A percentile compares a stretch with the other conserved stretches of the same genome.
These are phyloP conservation scores for Flexamia atlantica DNA, from an alignment of 2,888 invertebrate species.

Conservation along the genomic window DNA sequence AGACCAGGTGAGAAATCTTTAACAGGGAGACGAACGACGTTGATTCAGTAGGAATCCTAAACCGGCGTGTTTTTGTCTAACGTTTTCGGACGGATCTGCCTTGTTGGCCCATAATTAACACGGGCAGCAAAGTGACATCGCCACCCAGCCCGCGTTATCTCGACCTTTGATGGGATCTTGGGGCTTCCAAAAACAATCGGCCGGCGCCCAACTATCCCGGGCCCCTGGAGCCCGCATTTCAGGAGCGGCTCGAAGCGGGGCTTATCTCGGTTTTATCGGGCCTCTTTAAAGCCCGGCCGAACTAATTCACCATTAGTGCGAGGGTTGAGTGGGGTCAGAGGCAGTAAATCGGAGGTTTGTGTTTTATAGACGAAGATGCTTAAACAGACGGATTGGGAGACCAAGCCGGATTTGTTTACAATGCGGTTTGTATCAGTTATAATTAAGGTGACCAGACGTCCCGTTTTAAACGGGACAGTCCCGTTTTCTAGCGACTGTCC, in stretches of 20 bases:
- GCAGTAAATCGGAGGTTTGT: too few species aligned
- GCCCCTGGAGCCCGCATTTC: conserved; percentile 4
- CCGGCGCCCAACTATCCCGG: conserved; percentile 9
- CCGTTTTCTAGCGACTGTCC: too few species aligned
- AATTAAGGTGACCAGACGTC: too few species aligned
- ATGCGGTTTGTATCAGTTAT: too few species aligned
- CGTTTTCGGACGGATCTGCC: not conserved
- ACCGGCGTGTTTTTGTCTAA: not conserved
- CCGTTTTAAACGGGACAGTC: too few species aligned
- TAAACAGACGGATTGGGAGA: too few species aligned
- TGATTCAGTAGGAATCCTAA: conserved; percentile 23
- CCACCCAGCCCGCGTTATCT: conserved; percentile 21
- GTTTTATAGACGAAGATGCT: too few species aligned
- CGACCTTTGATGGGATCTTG: conserved; percentile 25
- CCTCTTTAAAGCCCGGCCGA: not conserved
- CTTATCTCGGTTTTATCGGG: conserved; percentile 14
- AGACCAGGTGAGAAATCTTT: not conserved
- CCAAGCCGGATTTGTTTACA: too few species aligned
- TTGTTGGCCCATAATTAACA: conserved; percentile 21
- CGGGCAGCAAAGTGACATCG: not conserved
- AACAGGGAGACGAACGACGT: conserved; percentile 2
- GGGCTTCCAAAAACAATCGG: not conserved
- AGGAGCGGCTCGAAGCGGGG: not conserved
- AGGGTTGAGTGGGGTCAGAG: not conserved
- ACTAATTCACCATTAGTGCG: conserved; percentile 8